Percentiles rank a stretch among this genome's conserved stretches.
Conservation (phyloP, 2,888 invertebrate species). For the Maniola hyperantus region DNA sequence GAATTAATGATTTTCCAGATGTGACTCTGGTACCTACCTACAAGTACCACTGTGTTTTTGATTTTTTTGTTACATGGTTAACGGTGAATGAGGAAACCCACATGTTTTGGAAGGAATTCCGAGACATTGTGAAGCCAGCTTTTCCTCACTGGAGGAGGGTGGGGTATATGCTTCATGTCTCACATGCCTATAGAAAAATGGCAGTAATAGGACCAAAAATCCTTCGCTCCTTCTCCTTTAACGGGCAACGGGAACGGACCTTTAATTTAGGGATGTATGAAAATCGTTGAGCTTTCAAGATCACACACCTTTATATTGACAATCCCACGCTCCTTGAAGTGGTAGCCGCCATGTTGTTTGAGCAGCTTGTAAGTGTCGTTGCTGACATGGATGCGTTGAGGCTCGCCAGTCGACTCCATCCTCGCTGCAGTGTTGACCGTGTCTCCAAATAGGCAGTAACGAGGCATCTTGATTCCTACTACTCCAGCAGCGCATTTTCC, state of each 20-base stretch:
- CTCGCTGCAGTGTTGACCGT: constrained; percentile 92
- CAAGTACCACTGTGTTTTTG: neutral
- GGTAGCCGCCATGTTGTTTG: constrained; percentile 87
- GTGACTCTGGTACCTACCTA: too few species aligned
- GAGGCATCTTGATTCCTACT: constrained; percentile 91
- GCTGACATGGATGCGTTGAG: constrained; percentile 89
- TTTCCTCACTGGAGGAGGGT: too few species aligned
- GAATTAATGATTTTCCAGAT: constrained; percentile 1
- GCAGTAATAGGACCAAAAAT: too few species aligned
- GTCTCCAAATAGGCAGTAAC: constrained; percentile 92
- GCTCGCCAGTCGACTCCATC: constrained; percentile 90
- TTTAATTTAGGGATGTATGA: neutral
- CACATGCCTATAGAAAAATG: too few species aligned
- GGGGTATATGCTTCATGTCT: too few species aligned
- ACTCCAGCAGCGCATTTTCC: constrained; percentile 92
- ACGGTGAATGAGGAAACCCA: too few species aligned
- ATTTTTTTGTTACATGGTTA: too few species aligned
- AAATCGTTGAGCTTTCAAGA: neutral
- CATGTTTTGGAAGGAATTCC: too few species aligned
- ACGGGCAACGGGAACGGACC: too few species aligned
- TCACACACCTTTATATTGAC: constrained; percentile 86
- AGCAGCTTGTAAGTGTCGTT: constrained; percentile 86
- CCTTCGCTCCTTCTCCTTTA: too few species aligned
- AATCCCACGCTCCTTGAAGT: constrained; percentile 87
- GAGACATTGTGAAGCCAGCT: too few species aligned